phyloP scores from a whole-genome alignment of 1,140 invertebrate genomes.

The Drosophila pruinosa region DNA sequence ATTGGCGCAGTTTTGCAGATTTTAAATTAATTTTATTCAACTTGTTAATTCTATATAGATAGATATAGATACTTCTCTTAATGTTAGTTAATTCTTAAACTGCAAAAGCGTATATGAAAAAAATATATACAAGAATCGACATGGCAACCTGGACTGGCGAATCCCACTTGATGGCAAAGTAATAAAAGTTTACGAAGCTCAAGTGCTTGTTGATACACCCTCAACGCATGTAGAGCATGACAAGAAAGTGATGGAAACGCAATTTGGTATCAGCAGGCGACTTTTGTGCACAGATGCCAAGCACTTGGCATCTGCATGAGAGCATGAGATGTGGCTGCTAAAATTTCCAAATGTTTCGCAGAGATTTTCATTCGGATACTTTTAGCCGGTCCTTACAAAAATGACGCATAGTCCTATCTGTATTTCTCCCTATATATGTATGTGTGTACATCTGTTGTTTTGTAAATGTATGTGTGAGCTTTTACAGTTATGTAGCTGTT shows the following conservation, averaged over 20 bases:
- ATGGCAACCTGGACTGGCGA: too few relatives aligned
- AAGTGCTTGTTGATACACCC: background rate
- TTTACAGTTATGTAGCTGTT: slow-evolving; percentile 7
- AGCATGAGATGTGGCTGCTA: slow-evolving; percentile 28
- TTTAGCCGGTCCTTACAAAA: slow-evolving; percentile 8
- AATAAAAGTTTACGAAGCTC: background rate
- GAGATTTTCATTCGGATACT: slow-evolving; percentile 70
- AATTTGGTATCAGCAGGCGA: slow-evolving; percentile 47
- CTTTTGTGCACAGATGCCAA: slow-evolving; percentile 44
- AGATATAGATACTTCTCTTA: too few relatives aligned
- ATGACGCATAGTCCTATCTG: background rate
- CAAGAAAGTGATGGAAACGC: slow-evolving; percentile 46
- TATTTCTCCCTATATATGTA: background rate
- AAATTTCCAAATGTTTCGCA: slow-evolving; percentile 64
- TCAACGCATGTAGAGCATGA: background rate
- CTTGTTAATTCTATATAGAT: too few relatives aligned
- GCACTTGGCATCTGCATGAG: slow-evolving; percentile 39
- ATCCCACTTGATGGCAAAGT: too few relatives aligned
- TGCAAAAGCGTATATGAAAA: too few relatives aligned
- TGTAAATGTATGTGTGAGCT: background rate
- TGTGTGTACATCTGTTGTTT: background rate
- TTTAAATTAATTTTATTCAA: too few relatives aligned
- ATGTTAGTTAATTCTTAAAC: too few relatives aligned
- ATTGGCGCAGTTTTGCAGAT: too few relatives aligned
- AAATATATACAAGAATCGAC: too few relatives aligned